Conservation (phyloP, 2,113 vertebrate genomes). For the Oreochromis spilurus region DNA sequence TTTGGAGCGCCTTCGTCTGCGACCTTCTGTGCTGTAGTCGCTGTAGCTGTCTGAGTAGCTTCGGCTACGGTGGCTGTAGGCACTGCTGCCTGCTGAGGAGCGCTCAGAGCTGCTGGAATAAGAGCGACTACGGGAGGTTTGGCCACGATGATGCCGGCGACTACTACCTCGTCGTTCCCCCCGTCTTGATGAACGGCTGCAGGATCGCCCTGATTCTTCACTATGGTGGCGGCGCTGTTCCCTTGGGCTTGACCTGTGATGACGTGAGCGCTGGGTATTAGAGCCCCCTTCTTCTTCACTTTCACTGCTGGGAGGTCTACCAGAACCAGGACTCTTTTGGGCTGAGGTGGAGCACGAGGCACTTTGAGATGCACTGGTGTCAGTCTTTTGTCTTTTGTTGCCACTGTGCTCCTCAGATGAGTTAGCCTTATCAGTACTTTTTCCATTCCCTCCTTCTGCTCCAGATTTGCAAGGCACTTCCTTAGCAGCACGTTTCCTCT, state of each 20-base stretch:
- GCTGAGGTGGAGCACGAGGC: constrained; percentile 73
- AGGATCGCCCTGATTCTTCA: constrained; percentile 83
- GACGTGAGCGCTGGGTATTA: constrained; percentile 71
- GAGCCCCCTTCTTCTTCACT: constrained; percentile 86
- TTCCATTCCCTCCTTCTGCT: constrained; percentile 47
- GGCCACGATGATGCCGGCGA: constrained; percentile 70
- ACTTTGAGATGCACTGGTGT: constrained; percentile 53
- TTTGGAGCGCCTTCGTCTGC: constrained; percentile 72
- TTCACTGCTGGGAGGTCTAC: constrained; percentile 80
- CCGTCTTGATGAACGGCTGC: constrained; percentile 80
- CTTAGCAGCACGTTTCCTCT: constrained; percentile 75
- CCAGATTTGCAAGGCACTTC: constrained; percentile 74
- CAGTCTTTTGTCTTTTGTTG: constrained; percentile 69
- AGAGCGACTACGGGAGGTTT: constrained; percentile 78
- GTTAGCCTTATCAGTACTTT: constrained; percentile 55
- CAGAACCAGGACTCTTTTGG: constrained; percentile 64
- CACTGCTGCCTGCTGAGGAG: constrained; percentile 84
- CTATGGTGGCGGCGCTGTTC: constrained; percentile 82
- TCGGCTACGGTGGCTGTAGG: constrained; percentile 82
- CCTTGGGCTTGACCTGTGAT: constrained; percentile 77
- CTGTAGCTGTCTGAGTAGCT: constrained; percentile 95
- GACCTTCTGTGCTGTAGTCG: constrained; percentile 82
- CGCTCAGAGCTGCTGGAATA: constrained; percentile 90
- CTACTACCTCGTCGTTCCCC: constrained; percentile 75
- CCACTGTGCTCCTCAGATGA: constrained; percentile 78